Evolutionary conservation across 2,113 vertebrate genomes (phyloP).

Genomic region (Octodon degus): DNA sequence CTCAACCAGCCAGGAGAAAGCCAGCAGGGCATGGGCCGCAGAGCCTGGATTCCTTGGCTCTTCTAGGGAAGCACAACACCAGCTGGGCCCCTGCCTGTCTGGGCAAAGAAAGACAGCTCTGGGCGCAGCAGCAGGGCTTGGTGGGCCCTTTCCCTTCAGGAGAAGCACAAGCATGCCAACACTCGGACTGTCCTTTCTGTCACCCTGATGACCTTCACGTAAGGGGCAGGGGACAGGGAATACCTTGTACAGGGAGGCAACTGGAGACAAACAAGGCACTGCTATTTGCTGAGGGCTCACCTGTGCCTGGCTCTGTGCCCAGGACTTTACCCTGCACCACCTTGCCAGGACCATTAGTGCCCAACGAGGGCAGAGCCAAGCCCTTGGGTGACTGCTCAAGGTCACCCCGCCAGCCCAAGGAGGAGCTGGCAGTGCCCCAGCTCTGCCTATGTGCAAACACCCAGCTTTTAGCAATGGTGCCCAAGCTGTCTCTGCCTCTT

Average conservation of each 20-base stretch:
- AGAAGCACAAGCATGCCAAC: not conserved
- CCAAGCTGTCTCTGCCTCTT: not conserved
- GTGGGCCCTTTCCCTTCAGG: not conserved
- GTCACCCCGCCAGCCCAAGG: not conserved
- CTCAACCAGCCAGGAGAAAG: conserved; percentile 28
- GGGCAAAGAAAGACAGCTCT: rapidly evolving
- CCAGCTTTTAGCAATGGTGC: not conserved
- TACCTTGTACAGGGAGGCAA: not conserved
- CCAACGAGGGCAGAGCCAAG: not conserved
- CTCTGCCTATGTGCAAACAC: not conserved
- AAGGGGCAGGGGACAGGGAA: not conserved
- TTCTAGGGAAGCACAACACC: not conserved
- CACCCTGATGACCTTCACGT: not conserved
- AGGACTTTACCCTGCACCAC: not conserved
- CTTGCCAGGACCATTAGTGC: not conserved
- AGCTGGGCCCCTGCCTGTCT: not conserved
- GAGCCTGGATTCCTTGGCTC: not conserved
- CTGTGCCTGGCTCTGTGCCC: not conserved
- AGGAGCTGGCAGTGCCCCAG: not conserved
- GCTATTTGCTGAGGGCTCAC: rapidly evolving
- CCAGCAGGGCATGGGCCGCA: not conserved
- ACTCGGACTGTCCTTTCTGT: not conserved
- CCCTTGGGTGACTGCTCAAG: not conserved
- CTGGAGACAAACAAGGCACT: not conserved
- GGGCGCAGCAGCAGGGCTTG: not conserved